Evolutionary conservation across 2,797 vertebrate species (phyloP), one percentile per base, ranked within the genome.

Genomic region (Danio kyathit): DNA sequence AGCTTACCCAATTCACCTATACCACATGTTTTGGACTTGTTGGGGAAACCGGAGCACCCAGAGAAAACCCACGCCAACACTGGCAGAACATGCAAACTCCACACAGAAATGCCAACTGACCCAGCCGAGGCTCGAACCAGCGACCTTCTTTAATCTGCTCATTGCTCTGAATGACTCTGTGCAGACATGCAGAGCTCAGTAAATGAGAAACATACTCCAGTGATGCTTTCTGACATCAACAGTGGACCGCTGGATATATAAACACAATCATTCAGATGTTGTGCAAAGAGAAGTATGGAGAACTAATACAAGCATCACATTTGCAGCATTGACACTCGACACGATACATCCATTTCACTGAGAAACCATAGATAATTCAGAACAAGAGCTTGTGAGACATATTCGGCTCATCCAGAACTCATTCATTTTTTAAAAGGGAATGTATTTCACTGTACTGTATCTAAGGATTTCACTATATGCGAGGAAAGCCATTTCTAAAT

Each of bases 141-240:
- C n/a, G n/a, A n/a, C n/a, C n/a, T n/a, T n/a, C n/a, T n/a, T n/a
- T n/a, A n/a, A n/a, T n/a, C n/a, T n/a, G n/a, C n/a, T n/a, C n/a
- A n/a, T n/a, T n/a, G n/a, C n/a, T n/a, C n/a, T n/a, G n/a, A n/a
- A 56, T 44, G 48, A 57, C 49, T n/a, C 13, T 72, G 71, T 46
- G 52, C 49, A n/a, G 38, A 2, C 64, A 64, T 17, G 10, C 44
- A 61, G 57, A 69, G 44, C 46, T 17, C 43, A 52, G 43, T 83
- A 79, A 82, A 64, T 82, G 66, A 79, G 70, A 83, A 69, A 69
- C 74, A 79, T 21, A 70, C 69, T 83, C 51, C 1, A 51, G n/a
- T 14, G 12, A 64, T 77, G 6, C 56, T 67, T 49, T 77, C 4
- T 59, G 76, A 59, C 64, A 69, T 40, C 16, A 43, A 43, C 11